Evolutionary conservation across 2,888 invertebrate genomes (phyloP).

Genomic region (Epirrhoe alternata): DNA sequence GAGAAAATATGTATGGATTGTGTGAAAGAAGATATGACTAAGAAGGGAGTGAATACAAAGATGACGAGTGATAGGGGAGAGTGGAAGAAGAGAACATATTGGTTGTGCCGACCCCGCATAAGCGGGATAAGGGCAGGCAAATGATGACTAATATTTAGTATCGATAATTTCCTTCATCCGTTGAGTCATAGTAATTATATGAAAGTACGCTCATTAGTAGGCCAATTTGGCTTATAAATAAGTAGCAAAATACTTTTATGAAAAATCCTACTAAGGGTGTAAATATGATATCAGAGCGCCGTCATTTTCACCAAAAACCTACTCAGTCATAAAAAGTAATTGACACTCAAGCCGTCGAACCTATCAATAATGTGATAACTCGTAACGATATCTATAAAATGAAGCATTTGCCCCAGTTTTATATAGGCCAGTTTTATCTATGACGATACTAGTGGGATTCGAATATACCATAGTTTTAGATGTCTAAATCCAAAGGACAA

Average conservation of each 20-base stretch:
- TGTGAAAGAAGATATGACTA: no score
- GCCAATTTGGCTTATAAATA: background rate
- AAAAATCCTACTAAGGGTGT: conserved; percentile 15
- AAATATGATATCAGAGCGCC: conserved; percentile 37
- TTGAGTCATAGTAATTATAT: no score
- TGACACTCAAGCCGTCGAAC: conserved; percentile 58
- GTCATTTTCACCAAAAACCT: conserved; percentile 50
- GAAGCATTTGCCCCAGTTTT: conserved; percentile 37
- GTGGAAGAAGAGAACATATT: no score
- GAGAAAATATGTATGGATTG: no score
- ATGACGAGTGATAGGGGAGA: no score
- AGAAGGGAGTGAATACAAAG: no score
- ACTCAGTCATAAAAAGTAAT: conserved; percentile 64
- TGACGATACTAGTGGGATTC: conserved; percentile 18
- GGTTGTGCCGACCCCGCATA: no score
- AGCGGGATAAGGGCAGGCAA: no score
- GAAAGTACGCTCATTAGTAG: no score
- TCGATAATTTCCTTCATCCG: no score
- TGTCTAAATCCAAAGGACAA: no score
- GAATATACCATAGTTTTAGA: background rate
- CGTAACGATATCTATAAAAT: conserved; percentile 57
- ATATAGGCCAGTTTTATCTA: conserved; percentile 18
- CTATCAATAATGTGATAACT: conserved; percentile 64
- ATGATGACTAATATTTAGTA: no score
- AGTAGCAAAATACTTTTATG: conserved; percentile 11